Evolutionary conservation across 2,113 vertebrate species (phyloP).

Genomic region (Albula glossodonta): DNA sequence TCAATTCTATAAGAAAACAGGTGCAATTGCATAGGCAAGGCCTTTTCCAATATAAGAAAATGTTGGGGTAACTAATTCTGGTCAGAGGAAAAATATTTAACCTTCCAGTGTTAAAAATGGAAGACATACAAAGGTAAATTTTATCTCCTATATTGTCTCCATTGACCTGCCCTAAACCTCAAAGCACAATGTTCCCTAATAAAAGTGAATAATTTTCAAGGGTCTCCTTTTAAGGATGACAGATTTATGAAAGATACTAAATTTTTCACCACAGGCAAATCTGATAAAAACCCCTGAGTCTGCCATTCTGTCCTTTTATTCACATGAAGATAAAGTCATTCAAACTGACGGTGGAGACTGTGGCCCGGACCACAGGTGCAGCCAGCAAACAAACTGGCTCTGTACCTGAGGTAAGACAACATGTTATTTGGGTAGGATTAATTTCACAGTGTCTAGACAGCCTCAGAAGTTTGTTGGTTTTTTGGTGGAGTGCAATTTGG

Average conservation of each 20-base stretch:
- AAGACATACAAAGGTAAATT: too few relatives aligned
- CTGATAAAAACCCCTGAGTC: not conserved
- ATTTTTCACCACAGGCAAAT: not conserved
- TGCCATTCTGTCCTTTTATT: not conserved
- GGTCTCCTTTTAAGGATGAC: not conserved
- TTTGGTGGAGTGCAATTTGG: conserved; percentile 2
- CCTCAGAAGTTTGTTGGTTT: conserved; percentile 40
- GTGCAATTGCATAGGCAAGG: too few relatives aligned
- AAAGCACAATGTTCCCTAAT: too few relatives aligned
- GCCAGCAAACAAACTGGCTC: conserved; percentile 29
- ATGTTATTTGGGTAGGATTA: conserved; percentile 53
- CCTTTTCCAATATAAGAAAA: too few relatives aligned
- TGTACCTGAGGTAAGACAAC: conserved; percentile 46
- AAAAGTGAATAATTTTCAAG: not conserved
- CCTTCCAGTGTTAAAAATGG: too few relatives aligned
- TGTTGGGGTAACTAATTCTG: too few relatives aligned
- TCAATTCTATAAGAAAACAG: too few relatives aligned
- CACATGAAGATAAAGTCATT: not conserved
- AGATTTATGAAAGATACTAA: not conserved
- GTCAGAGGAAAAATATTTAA: too few relatives aligned
- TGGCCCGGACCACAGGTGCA: conserved; percentile 24
- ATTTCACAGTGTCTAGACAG: conserved; percentile 62
- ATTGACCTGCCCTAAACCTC: too few relatives aligned
- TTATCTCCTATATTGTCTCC: too few relatives aligned
- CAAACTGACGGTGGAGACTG: conserved; percentile 14